Conservation (phyloP, 2,113 vertebrate genomes). For the Rhombomys opimus region DNA sequence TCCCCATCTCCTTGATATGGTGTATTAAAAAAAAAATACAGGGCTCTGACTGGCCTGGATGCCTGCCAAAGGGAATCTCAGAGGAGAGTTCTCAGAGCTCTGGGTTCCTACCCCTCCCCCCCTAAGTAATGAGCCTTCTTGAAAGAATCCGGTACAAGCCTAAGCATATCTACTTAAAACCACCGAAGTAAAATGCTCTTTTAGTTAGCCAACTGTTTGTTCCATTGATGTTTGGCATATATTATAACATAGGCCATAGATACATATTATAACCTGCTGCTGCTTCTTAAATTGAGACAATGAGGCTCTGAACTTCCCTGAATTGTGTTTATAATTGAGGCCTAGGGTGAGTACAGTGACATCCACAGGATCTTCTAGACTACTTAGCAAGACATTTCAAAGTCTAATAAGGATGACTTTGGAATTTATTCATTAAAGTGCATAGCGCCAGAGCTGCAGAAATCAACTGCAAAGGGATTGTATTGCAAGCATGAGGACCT, state of each 20-base stretch:
- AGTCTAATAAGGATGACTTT: slow-evolving; percentile 60
- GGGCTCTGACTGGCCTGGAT: neutral
- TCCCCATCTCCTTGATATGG: neutral
- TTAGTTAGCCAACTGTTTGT: neutral
- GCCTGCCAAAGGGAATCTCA: neutral
- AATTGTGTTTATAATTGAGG: slow-evolving; percentile 66
- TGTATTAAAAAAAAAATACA: neutral
- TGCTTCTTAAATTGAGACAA: slow-evolving; percentile 68
- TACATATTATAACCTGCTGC: neutral
- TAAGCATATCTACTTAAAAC: neutral
- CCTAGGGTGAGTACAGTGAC: slow-evolving; percentile 4
- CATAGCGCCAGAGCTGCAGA: neutral
- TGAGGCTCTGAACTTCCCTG: slow-evolving; percentile 63
- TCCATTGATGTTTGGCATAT: neutral
- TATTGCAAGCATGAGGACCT: neutral
- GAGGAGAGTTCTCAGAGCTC: neutral
- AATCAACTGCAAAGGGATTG: neutral
- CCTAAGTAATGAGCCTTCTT: neutral
- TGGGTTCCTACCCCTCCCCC: neutral
- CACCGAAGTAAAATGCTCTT: neutral
- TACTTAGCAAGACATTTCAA: slow-evolving; percentile 70
- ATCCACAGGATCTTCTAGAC: slow-evolving; percentile 64
- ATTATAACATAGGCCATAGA: neutral
- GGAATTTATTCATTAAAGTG: slow-evolving; percentile 72
- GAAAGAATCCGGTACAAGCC: neutral